phyloP scores from a whole-genome alignment of 2,888 invertebrate species.

The Gibbula magus region DNA sequence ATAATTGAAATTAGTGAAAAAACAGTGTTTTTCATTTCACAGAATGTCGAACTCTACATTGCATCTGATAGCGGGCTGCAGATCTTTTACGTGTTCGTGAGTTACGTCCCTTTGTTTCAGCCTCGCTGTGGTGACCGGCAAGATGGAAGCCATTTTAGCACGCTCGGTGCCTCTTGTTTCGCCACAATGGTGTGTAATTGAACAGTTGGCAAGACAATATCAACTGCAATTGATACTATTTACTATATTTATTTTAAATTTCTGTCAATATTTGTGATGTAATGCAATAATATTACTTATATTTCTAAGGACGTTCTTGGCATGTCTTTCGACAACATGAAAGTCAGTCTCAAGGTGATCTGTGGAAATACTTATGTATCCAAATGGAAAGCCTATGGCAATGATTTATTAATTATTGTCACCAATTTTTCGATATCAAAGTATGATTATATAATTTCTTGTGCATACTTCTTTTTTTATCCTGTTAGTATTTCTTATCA shows the following conservation, averaged over 20 bases:
- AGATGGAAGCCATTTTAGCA: slow-evolving; percentile 64
- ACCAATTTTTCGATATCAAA: no score
- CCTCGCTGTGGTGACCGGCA: slow-evolving; percentile 55
- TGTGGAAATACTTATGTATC: background rate
- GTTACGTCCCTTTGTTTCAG: slow-evolving; percentile 30
- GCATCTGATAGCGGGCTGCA: no score
- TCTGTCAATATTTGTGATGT: background rate
- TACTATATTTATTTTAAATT: background rate
- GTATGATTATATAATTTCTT: no score
- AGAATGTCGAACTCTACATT: no score
- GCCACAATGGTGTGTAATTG: slow-evolving; percentile 61
- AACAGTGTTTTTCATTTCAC: no score
- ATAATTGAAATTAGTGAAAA: no score
- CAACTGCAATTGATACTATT: background rate
- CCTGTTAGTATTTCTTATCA: no score
- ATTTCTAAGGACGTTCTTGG: background rate
- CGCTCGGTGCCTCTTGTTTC: slow-evolving; percentile 58
- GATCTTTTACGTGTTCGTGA: background rate
- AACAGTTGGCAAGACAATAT: background rate
- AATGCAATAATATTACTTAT: background rate
- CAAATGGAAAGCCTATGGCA: no score
- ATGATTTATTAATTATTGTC: no score
- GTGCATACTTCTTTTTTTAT: no score
- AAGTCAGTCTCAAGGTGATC: slow-evolving; percentile 21
- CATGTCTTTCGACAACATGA: background rate